Base-by-base conservation (phyloP, 2,888 invertebrate genomes). In the Thalpophila matura region DNA sequence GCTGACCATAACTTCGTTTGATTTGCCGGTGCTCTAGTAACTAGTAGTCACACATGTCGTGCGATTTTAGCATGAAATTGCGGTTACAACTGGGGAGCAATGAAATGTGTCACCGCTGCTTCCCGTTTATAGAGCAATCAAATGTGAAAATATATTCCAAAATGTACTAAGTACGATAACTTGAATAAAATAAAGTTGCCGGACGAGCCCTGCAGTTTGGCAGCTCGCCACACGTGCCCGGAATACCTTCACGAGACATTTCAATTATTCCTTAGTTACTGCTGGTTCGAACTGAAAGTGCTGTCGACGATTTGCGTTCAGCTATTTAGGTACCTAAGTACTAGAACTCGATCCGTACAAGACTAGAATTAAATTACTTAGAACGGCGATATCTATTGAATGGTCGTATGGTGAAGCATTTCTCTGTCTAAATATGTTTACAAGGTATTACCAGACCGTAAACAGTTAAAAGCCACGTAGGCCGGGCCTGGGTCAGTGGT, bases 391-490 rank as follows among this genome's bases (percentile, higher is more conserved):
- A 80, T 80, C 74, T 81, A 85, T 88, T 79, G 75, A 75, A 77
- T 66, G 76, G 79, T 88, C 88, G 87, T 92, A 90, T 89, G 90
- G 78, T 82, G 80, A 72, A 83, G 86, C 86, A 87, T 87, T 85
- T 86, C 85, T 86, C 86, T 86, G 85, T 85, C 82, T 86, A 87
- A 89, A 88, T 89, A 85, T 86, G 83, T 89, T 88, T 87, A 89
- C 86, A 86, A 84, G 77, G 79, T 81, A 86, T 88, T 88, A 86
- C 70, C 79, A 79, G 82, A 76, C 81, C 80, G 87, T 91, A 90
- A 90, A 90, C 82, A 83, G 79, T 77, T 71, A 79, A 65, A 77
- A 67, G 74, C 72, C 57, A 74, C 85, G 89, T 85, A 87, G 86
- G 87, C 84, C 75, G 84, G 87, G 86, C 82, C 83, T 73, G 76